phyloP scores from a whole-genome alignment of 2,113 vertebrate genomes.

The Oreocharis arfaki region DNA sequence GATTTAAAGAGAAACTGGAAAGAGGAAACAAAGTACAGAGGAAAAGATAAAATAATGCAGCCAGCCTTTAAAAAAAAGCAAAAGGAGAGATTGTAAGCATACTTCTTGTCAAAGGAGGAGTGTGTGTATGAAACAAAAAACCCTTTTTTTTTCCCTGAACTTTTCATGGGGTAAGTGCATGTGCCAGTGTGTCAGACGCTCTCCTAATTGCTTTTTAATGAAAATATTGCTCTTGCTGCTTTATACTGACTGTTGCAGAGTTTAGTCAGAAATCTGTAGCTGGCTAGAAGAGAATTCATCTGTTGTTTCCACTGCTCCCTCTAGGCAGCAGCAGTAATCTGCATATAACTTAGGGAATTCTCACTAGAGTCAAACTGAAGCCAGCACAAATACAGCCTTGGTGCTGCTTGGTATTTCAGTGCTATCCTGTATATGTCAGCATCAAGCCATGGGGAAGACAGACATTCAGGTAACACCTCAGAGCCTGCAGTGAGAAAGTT shows the following conservation, averaged over 20 bases:
- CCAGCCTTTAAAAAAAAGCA: neutral
- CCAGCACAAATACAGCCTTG: neutral
- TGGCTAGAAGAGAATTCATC: neutral
- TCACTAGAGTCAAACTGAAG: neutral
- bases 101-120: neutral
- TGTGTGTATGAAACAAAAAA: neutral
- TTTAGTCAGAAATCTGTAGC: neutral
- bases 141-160: fast-evolving
- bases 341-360: neutral
- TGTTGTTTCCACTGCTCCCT: conserved; percentile 7
- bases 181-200: neutral
- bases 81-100: neutral
- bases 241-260: neutral
- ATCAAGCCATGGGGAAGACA: neutral
- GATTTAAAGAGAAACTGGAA: neutral
- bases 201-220: neutral
- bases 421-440: neutral
- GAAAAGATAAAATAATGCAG: neutral
- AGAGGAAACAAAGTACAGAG: neutral
- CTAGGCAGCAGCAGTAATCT: conserved; percentile 43
- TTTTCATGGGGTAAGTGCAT: neutral
- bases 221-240: neutral
- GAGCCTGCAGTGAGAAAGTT: neutral
- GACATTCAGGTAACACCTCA: neutral
- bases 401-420: neutral